A percentile compares a stretch with the other conserved stretches of the same genome.
Conservation (phyloP, 2,113 vertebrate genomes). For the Verasper variegatus region DNA sequence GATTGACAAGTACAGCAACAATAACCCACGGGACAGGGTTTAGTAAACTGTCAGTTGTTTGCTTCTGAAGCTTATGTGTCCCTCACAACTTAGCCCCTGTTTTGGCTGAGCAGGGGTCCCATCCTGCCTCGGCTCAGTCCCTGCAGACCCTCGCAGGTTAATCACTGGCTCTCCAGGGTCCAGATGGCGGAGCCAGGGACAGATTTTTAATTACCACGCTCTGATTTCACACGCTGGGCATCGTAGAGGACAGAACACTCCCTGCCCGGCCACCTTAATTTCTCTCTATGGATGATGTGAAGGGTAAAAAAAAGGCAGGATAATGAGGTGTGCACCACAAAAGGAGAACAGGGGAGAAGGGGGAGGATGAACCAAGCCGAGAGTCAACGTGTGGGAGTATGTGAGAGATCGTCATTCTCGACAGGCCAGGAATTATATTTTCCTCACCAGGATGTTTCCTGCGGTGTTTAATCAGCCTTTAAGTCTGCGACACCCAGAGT, state of each 20-base stretch:
- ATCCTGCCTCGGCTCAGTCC: slow-evolving; percentile 28
- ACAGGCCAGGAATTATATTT: slow-evolving; percentile 69
- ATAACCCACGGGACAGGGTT: neutral
- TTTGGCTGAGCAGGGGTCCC: slow-evolving; percentile 18
- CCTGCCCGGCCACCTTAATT: slow-evolving; percentile 38
- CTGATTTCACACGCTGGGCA: slow-evolving; percentile 70
- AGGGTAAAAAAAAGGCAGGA: neutral
- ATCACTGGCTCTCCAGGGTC: slow-evolving; percentile 63
- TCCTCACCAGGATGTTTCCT: slow-evolving; percentile 62
- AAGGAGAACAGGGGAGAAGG: slow-evolving; percentile 12
- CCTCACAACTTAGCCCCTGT: slow-evolving; percentile 10
- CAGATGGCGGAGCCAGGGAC: slow-evolving; percentile 67
- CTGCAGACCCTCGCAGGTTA: slow-evolving; percentile 59
- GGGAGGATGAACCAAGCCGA: neutral
- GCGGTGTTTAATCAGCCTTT: slow-evolving; percentile 62
- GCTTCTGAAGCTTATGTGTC: neutral
- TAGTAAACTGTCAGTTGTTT: neutral
- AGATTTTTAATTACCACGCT: slow-evolving; percentile 76
- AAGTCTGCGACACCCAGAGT: slow-evolving; percentile 55
- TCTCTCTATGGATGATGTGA: slow-evolving; percentile 29
- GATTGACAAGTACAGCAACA: neutral
- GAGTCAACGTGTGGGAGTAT: slow-evolving; percentile 33
- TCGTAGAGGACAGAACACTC: slow-evolving; percentile 58
- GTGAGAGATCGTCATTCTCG: slow-evolving; percentile 51
- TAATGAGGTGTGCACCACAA: slow-evolving; percentile 45